These are phyloP conservation scores for Hypocryptadius cinnamomeus DNA, from an alignment of 2,113 vertebrate genomes.

Conservation along the genomic window DNA sequence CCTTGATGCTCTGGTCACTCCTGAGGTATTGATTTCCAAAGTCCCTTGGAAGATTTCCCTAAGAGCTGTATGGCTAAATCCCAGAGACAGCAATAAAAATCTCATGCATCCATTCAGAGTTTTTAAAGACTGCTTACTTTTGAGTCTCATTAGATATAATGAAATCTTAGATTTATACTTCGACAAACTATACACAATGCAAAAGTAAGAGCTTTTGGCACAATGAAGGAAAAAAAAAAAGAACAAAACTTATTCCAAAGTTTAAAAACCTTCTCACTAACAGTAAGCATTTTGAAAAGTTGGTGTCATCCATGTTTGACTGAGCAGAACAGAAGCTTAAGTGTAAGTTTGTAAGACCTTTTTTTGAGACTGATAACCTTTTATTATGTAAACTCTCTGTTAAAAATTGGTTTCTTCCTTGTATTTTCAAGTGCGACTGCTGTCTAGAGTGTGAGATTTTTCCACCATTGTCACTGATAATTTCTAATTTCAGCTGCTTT, in stretches of 20 bases:
- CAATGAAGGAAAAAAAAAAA: background rate
- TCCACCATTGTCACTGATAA: background rate
- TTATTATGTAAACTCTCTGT: background rate
- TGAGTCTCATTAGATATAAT: background rate
- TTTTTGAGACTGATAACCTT: background rate
- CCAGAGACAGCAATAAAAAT: background rate
- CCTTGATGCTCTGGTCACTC: background rate
- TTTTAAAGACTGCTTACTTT: background rate
- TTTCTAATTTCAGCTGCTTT: background rate
- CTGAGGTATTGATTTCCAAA: background rate
- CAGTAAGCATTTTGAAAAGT: background rate
- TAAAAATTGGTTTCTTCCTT: background rate
- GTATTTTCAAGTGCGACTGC: background rate
- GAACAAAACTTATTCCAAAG: background rate
- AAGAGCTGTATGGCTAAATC: background rate
- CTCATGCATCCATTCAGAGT: background rate
- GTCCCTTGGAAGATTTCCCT: background rate
- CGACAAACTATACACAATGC: background rate
- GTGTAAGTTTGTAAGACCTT: background rate
- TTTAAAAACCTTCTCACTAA: background rate
- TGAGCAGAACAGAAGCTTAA: background rate
- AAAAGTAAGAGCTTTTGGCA: background rate
- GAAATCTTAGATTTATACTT: background rate
- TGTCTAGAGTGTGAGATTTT: background rate
- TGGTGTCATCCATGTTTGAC: background rate